phyloP scores from a whole-genome alignment of 2,113 vertebrate genomes.

The Paralichthys olivaceus region DNA sequence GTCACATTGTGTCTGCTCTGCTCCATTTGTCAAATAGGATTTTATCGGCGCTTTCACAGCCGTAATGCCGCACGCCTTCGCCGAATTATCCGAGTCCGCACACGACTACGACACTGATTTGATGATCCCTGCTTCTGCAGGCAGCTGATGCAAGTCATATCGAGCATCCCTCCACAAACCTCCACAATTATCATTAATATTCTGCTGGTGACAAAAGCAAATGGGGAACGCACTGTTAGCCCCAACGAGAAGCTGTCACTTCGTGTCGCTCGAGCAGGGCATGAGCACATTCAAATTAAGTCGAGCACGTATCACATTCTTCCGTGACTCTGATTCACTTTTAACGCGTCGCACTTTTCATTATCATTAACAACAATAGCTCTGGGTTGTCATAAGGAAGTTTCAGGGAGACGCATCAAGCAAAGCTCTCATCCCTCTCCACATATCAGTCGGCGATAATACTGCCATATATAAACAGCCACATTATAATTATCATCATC shows the following conservation, averaged over 20 bases:
- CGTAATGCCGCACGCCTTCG: conserved; percentile 40
- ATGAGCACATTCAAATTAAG: conserved; percentile 48
- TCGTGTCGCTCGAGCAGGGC: conserved; percentile 1
- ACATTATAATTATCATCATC: conserved; percentile 50
- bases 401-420: conserved; percentile 47
- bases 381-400: conserved; percentile 47
- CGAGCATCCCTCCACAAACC: conserved; percentile 9
- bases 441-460: conserved; percentile 40
- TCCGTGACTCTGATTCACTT: conserved; percentile 33
- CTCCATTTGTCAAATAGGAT: conserved; percentile 74
- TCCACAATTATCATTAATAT: conserved; percentile 13
- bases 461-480: conserved; percentile 46
- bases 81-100: conserved; percentile 53
- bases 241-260: conserved; percentile 10
- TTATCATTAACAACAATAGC: conserved; percentile 52
- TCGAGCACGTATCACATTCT: conserved; percentile 25
- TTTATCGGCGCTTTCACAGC: conserved; percentile 62
- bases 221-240: conserved; percentile 1
- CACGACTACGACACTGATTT: conserved; percentile 37
- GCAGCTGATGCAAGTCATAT: conserved; percentile 21
- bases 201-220: conserved; percentile 11
- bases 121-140: conserved; percentile 37
- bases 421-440: conserved; percentile 40
- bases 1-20: conserved; percentile 76
- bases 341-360: conserved; percentile 34